Evolutionary conservation across 2,888 invertebrate species (phyloP).

Genomic region (Mongoloraphidia duomilia): DNA sequence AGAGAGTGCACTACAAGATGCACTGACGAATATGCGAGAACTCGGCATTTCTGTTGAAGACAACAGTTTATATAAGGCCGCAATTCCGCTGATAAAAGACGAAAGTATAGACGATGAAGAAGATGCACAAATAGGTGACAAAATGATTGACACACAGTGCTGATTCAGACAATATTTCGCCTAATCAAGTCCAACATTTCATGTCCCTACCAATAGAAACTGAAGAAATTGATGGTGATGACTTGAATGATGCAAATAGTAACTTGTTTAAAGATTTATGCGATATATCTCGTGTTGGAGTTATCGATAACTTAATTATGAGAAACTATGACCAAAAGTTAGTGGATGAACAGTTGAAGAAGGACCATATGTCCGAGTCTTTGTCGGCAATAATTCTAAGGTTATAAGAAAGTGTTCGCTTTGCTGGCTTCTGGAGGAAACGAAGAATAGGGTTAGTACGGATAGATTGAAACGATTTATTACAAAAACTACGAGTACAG

Average conservation of each 20-base stretch:
- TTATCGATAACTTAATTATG: not conserved
- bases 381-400: slow-evolving; percentile 1
- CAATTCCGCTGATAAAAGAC: slow-evolving; percentile 1
- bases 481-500: not conserved
- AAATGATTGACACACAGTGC: not conserved
- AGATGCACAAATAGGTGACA: too few relatives aligned
- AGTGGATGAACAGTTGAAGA: not conserved
- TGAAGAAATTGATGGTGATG: slow-evolving; percentile 1
- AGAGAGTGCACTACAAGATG: not conserved
- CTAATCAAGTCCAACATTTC: not conserved
- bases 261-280: not conserved
- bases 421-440: slow-evolving; percentile 1
- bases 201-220: slow-evolving; percentile 1
- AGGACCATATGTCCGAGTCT: slow-evolving; percentile 4
- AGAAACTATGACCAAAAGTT: not conserved
- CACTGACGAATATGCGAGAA: not conserved
- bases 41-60: not conserved
- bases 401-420: slow-evolving; percentile 1
- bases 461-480: slow-evolving; percentile 1
- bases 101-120: not conserved
- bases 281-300: too few relatives aligned
- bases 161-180: not conserved
- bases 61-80: not conserved
- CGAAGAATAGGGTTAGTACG: not conserved
- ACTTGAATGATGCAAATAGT: not conserved